These are phyloP conservation scores for Caenorhabditis sulstoni DNA, from an alignment of 2,888 invertebrate species.

Conservation along the genomic window DNA sequence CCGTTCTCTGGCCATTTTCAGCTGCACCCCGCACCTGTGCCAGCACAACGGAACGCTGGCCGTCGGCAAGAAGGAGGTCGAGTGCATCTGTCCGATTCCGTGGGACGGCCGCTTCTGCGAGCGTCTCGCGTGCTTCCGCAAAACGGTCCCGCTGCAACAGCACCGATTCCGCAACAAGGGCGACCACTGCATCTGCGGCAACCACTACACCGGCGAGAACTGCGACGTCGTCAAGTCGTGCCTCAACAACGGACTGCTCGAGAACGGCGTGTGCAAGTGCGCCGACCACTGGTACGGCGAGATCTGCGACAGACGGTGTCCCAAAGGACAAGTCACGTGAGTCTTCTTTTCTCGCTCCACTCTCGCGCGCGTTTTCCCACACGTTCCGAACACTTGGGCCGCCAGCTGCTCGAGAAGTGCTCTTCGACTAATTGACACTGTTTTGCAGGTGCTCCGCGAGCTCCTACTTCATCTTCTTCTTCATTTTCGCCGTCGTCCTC, in stretches of 20 bases:
- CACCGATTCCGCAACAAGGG: constrained; percentile 65
- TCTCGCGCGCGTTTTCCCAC: no score
- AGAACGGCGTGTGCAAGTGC: constrained; percentile 72
- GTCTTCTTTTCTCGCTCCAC: constrained; percentile 27
- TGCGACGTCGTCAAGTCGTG: constrained; percentile 72
- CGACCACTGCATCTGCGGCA: constrained; percentile 74
- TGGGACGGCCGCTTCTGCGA: constrained; percentile 79
- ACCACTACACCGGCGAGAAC: constrained; percentile 73
- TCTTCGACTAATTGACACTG: not conserved
- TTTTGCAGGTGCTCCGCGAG: constrained; percentile 55
- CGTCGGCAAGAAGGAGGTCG: constrained; percentile 73
- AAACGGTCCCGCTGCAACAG: constrained; percentile 64
- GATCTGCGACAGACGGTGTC: constrained; percentile 75
- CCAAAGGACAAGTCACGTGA: constrained; percentile 73
- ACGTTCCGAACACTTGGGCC: no score
- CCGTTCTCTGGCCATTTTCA: no score
- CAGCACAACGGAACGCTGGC: constrained; percentile 77
- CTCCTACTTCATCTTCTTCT: constrained; percentile 27
- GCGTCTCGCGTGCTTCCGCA: constrained; percentile 78
- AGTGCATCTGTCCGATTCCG: constrained; percentile 77
- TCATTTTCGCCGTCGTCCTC: constrained; percentile 28
- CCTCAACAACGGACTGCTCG: constrained; percentile 73
- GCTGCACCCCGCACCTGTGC: constrained; percentile 76
- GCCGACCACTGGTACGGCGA: constrained; percentile 76
- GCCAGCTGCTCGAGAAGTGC: not conserved